Base-by-base conservation (phyloP, 1,140 invertebrate species). In the Drosophila miranda region DNA sequence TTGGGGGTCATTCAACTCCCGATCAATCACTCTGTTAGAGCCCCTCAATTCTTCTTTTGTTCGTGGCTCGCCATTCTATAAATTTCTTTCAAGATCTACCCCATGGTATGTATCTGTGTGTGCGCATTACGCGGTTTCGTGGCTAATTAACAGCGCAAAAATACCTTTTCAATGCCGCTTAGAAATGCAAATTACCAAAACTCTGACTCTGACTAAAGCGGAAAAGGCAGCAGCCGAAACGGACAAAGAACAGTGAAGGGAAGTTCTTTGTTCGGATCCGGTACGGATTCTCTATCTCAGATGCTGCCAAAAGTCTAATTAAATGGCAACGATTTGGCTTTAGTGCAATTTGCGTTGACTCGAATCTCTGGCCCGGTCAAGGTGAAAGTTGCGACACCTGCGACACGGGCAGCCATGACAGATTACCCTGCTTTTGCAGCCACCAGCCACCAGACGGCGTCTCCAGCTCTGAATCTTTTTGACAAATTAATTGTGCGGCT, bases 371-470 rank as follows among this genome's bases (percentile, higher is more conserved):
- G 60, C 57, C 79, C 70, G 75, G 82, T 87, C 82, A 86, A 86
- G 82, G 82, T 86, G 82, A 86, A 86, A 86, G 82, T 78, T 87
- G 74, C 60, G 72, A 75, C 80, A 86, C 80, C 80, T 83, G 79
- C 80, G 19, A 19, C 58, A 56, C 45, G 11, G 34, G 46, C 48
- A 61, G 75, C 55, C 66, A 56, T 58, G 55, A 68, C 64, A 61
- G 79, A 60, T 58, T 55, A 23, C 67, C 46, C 16, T 34, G 13
- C 21, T 42, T 19, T 19, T 19, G 19, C 19, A 19, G 19, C 1
- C 19, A 19, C 19, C 19, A 16, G 16, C 16, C 16, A n/a, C n/a
- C n/a, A 1, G 16, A 19, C 16, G 0, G 16, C 16, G 16, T 19
- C 19, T 19, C 19, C 19, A 19, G 1, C 19, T 19, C 19, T 26